Evolutionary conservation across 2,113 vertebrate genomes (phyloP), one percentile per base, ranked within the genome.

Genomic region (Protobothrops flavoviridis): DNA sequence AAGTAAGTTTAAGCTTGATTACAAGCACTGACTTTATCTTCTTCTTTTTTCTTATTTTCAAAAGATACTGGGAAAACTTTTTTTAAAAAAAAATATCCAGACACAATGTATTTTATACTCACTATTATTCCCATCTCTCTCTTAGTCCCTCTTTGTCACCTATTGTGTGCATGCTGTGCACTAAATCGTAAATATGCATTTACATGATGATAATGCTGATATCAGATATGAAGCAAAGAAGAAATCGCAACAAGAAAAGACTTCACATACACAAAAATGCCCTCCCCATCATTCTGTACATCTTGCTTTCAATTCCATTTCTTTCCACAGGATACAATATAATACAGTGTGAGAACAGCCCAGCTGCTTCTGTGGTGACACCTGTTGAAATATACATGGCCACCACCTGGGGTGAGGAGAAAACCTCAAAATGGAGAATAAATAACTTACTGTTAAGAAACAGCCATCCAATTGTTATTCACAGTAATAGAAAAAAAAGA

Each of bases 341-440:
- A 94, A 96, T 85, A 11, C 92, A 94, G 94, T 94, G 43, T 87
- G 92, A 96, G 57, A 90, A 85, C 94, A 96, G 93, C 95, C 91
- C 94, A 95, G 95, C 92, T 93, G 95, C 96, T 94, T 96, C 94
- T 90, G 93, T 85, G 90, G 89, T 91, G 95, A 91, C 45, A 93
- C 95, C 94, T 94, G 85, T 95, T 94, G 86, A 93, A 96, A 96
- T 93, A 96, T 96, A 96, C 93, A 96, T 96, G 95, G 92, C 93
- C 95, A 95, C 96, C 94, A 96, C 97, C 96, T 95, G 96, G 96
- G 95, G 95, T 96, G 96, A 97, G 96, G 96, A 96, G 96, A 97
- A 97, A 97, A 97, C 96, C 97, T 97, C 95, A 96, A 96, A 97
- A 97, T 97, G 96, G 95, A 96, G 96, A 97, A 97, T 97, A 97